phyloP scores from a whole-genome alignment of 2,888 invertebrate genomes.

The Gymnoscelis rufifasciata region DNA sequence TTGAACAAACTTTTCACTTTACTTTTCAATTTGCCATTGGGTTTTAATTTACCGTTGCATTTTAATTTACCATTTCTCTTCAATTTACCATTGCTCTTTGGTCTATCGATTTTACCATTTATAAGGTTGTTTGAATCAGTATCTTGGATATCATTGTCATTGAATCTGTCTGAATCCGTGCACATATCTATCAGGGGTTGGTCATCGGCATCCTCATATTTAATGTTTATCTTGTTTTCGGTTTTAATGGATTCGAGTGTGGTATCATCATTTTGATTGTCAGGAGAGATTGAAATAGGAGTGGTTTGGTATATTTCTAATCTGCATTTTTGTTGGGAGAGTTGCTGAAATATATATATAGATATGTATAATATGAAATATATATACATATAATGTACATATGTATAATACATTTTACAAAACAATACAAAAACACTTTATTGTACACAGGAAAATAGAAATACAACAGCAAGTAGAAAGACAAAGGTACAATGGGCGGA shows the following conservation, averaged over 20 bases:
- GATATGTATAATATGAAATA: too few species aligned
- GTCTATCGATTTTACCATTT: neutral
- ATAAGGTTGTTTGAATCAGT: neutral
- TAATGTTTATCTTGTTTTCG: slow-evolving; percentile 16
- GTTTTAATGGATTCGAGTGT: slow-evolving; percentile 8
- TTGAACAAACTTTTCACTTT: slow-evolving; percentile 36
- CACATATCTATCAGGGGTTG: slow-evolving; percentile 27
- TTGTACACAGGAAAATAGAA: too few species aligned
- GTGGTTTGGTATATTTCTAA: neutral
- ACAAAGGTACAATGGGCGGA: too few species aligned
- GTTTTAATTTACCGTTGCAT: neutral
- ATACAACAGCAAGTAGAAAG: too few species aligned
- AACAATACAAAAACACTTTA: too few species aligned
- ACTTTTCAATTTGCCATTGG: slow-evolving; percentile 29
- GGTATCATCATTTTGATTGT: neutral
- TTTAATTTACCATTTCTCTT: neutral
- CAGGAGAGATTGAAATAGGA: slow-evolving; percentile 1
- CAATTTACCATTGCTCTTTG: neutral
- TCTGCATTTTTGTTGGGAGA: neutral
- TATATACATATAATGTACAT: too few species aligned
- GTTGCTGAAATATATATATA: slow-evolving; percentile 2
- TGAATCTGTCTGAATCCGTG: neutral
- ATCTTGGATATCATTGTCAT: neutral
- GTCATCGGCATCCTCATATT: slow-evolving; percentile 30
- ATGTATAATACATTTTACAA: too few species aligned